Percentiles rank a stretch among this genome's conserved stretches.
phyloP scores from a whole-genome alignment of 2,113 vertebrate species.

The Pelecanoides urinatrix region DNA sequence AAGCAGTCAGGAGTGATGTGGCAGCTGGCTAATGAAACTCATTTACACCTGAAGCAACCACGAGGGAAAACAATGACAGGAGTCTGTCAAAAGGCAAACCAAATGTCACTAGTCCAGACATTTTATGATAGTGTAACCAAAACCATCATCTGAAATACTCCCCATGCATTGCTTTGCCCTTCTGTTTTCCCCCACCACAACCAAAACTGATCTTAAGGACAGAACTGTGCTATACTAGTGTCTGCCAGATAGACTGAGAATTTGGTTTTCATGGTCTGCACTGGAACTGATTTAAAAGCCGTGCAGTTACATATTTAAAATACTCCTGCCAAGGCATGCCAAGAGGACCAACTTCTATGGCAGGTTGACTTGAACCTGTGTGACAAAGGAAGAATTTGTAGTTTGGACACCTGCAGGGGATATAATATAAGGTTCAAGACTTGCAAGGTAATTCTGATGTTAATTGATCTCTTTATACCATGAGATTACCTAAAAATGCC shows the following conservation, averaged over 20 bases:
- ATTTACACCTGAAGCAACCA: not conserved
- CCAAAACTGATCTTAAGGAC: not conserved
- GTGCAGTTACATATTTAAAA: not conserved
- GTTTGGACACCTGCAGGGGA: not conserved
- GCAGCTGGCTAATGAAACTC: not conserved
- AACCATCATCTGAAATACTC: not conserved
- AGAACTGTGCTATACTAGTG: not conserved
- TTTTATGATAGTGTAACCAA: not conserved
- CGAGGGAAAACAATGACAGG: not conserved
- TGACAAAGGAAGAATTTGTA: not conserved
- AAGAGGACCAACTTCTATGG: not conserved
- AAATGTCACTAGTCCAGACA: not conserved
- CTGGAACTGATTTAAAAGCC: not conserved
- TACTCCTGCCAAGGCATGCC: not conserved
- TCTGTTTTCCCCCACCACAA: not conserved
- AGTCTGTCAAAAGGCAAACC: not conserved
- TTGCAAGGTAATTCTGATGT: not conserved
- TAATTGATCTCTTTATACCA: not conserved
- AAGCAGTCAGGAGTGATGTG: not conserved
- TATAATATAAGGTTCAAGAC: not conserved
- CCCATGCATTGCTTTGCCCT: not conserved
- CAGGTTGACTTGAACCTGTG: not conserved
- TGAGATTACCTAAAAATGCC: not conserved
- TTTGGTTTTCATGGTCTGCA: not conserved
- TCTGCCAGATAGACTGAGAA: accelerated